Conservation (phyloP, 2,797 vertebrate genomes). For the Rallus crepitans region DNA sequence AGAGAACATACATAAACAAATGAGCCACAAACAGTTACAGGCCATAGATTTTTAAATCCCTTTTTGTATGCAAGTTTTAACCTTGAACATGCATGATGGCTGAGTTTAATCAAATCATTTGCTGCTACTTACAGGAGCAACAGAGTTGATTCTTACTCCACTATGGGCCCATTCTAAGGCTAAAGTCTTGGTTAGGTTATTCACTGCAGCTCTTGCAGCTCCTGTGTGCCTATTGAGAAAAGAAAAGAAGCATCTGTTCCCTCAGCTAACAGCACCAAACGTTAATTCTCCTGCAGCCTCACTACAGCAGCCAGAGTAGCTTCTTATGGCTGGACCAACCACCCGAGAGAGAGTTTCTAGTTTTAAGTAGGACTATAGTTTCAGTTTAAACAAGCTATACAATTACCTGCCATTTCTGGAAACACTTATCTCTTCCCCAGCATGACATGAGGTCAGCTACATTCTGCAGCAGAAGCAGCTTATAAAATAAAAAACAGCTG, state of each 20-base stretch:
- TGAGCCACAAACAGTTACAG: background rate
- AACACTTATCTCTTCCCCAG: background rate
- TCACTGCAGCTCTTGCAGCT: constrained; percentile 91
- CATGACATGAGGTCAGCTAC: background rate
- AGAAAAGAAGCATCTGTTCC: constrained; percentile 4
- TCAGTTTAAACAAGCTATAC: background rate
- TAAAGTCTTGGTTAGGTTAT: constrained; percentile 90
- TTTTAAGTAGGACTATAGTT: background rate
- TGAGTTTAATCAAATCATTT: background rate
- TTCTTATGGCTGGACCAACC: background rate
- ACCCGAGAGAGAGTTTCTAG: background rate
- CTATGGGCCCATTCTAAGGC: constrained; percentile 91
- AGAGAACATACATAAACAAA: background rate
- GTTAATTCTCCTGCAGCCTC: background rate
- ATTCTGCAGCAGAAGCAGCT: background rate
- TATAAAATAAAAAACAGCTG: background rate
- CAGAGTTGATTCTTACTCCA: constrained; percentile 89
- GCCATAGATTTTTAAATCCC: background rate
- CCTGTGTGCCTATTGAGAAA: constrained; percentile 85
- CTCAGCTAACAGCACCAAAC: background rate
- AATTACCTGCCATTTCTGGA: background rate
- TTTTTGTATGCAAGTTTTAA: background rate
- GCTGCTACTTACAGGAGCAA: constrained; percentile 88
- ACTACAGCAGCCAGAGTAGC: background rate
- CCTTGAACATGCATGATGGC: background rate